A percentile compares a stretch with the other conserved stretches of the same genome.
Evolutionary conservation across 2,888 invertebrate genomes (phyloP).

Genomic region (Agonopterix alstromeriana): DNA sequence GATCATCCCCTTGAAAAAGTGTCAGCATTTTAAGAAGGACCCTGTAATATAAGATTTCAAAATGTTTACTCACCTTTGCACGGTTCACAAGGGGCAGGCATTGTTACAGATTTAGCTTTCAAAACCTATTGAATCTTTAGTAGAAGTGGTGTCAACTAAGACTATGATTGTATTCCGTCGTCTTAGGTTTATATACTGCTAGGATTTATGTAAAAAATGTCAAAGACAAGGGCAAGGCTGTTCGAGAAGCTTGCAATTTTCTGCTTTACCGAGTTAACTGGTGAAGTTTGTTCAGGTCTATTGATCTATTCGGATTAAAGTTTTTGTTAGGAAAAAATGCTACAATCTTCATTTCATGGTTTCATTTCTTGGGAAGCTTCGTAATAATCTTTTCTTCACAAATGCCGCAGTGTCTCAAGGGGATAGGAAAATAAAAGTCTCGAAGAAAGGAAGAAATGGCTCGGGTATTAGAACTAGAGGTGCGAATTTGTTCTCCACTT

Average conservation of each 20-base stretch:
- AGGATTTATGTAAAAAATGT: constrained; percentile 28
- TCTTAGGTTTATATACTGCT: constrained; percentile 26
- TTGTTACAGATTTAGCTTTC: constrained; percentile 26
- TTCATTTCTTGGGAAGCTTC: too few relatives aligned
- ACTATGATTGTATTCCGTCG: constrained; percentile 17
- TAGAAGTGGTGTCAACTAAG: constrained; percentile 3
- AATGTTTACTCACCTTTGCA: constrained; percentile 65
- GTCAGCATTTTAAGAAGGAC: too few relatives aligned
- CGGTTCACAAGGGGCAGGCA: constrained; percentile 76
- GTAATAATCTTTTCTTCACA: too few relatives aligned
- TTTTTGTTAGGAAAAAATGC: not conserved
- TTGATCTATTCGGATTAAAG: not conserved
- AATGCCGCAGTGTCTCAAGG: too few relatives aligned
- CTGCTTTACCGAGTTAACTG: not conserved
- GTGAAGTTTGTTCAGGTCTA: not conserved
- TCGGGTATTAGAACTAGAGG: too few relatives aligned
- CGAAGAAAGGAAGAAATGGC: too few relatives aligned
- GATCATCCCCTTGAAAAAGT: too few relatives aligned
- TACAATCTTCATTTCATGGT: too few relatives aligned
- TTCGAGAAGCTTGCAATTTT: constrained; percentile 20
- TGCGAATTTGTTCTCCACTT: too few relatives aligned
- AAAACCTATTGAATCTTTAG: constrained; percentile 5
- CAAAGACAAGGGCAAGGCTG: constrained; percentile 31
- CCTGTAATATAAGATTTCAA: not conserved
- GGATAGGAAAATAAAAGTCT: too few relatives aligned